Percentiles rank a stretch among this genome's conserved stretches.
Conservation (phyloP, 2,888 invertebrate species). For the Melanophora roralis region DNA sequence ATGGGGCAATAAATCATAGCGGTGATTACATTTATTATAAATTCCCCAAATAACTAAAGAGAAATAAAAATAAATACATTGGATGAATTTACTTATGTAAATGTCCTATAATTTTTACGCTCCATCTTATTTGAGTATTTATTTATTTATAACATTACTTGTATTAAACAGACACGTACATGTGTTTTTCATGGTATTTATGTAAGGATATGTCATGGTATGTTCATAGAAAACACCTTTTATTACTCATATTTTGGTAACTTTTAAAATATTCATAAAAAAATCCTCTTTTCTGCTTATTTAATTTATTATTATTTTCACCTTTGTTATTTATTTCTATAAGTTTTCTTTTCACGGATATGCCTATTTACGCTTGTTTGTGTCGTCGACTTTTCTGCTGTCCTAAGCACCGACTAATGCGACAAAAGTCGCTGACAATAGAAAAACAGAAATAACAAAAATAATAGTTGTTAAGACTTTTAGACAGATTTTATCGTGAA, state of each 20-base stretch:
- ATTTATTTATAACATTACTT: not conserved
- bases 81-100: not conserved
- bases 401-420: not conserved
- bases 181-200: not conserved
- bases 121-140: not conserved
- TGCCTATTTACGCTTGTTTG: too few species aligned
- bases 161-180: not conserved
- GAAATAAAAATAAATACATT: not conserved
- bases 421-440: not conserved
- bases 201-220: not conserved
- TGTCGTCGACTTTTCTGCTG: not conserved
- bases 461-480: not conserved
- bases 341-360: slow-evolving; percentile 26
- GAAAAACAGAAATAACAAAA: not conserved
- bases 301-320: slow-evolving; percentile 38
- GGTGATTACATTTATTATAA: slow-evolving; percentile 32
- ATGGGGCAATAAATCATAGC: slow-evolving; percentile 13
- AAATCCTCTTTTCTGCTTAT: slow-evolving; percentile 25
- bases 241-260: not conserved
- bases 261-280: not conserved
- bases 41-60: not conserved
- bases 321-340: not conserved
- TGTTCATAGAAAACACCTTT: not conserved
- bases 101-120: not conserved
- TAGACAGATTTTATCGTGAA: not conserved